A percentile compares a stretch with the other conserved stretches of the same genome.
Evolutionary conservation across 2,888 invertebrate genomes (phyloP).

Genomic region (Mesorhabditis spiculigera): DNA sequence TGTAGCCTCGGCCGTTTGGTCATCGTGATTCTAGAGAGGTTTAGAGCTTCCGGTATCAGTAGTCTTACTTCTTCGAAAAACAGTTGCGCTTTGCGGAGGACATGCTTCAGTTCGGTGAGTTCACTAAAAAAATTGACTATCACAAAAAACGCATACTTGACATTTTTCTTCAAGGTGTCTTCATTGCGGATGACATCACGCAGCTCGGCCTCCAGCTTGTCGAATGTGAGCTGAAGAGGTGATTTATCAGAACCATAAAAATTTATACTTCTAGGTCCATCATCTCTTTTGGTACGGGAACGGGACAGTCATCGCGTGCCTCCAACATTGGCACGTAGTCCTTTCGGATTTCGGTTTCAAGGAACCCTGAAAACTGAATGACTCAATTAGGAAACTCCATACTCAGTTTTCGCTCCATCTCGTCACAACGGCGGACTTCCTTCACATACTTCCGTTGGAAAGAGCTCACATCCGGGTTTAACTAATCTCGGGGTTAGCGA

Average conservation of each 20-base stretch:
- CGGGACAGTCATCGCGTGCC: constrained; percentile 96
- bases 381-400: constrained; percentile 10
- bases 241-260: constrained; percentile 19
- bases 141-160: constrained; percentile 59
- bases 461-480: constrained; percentile 93
- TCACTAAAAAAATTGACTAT: constrained; percentile 67
- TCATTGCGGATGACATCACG: constrained; percentile 97
- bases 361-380: constrained; percentile 66
- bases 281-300: constrained; percentile 97
- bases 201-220: constrained; percentile 92
- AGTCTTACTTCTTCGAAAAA: constrained; percentile 83
- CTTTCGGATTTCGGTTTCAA: constrained; percentile 93
- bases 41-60: not conserved
- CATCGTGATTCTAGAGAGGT: too few species aligned
- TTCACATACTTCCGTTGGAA: constrained; percentile 98
- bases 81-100: constrained; percentile 91
- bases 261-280: constrained; percentile 83
- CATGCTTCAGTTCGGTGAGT: constrained; percentile 91
- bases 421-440: constrained; percentile 94
- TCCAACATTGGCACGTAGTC: constrained; percentile 96
- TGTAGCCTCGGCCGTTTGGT: not conserved
- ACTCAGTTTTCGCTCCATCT: constrained; percentile 72
- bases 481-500: constrained; percentile 65
- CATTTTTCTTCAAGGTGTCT: constrained; percentile 69
- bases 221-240: constrained; percentile 71